Conservation (phyloP, 23 tunicate species). For the Styela clava region DNA sequence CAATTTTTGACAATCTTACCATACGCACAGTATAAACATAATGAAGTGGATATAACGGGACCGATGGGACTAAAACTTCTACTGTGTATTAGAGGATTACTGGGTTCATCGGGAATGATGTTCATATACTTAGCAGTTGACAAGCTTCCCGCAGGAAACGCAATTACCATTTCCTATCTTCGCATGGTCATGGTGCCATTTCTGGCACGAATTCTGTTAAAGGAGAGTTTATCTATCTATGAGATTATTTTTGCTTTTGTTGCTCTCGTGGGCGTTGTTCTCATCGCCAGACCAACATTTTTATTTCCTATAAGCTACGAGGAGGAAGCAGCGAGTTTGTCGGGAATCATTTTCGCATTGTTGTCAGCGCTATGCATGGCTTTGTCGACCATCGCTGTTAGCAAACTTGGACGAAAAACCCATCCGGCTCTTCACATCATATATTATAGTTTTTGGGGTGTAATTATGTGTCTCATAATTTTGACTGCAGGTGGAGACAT, state of each 20-base stretch:
- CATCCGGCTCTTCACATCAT: conserved; percentile 45
- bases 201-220: conserved; percentile 20
- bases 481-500: conserved; percentile 16
- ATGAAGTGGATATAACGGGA: conserved; percentile 37
- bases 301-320: conserved; percentile 28
- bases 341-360: conserved; percentile 40
- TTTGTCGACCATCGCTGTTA: conserved; percentile 16
- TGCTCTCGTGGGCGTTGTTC: conserved; percentile 42
- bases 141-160: conserved; percentile 53
- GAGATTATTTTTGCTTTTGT: conserved; percentile 41
- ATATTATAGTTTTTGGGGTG: conserved; percentile 50
- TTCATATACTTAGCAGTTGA: conserved; percentile 46
- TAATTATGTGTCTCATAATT: conserved; percentile 10
- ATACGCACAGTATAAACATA: conserved; percentile 11
- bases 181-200: conserved; percentile 44
- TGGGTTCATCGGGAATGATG: conserved; percentile 43
- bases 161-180: conserved; percentile 39
- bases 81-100: conserved; percentile 40
- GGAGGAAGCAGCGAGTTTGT: not conserved
- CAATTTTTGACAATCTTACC: conserved; percentile 49
- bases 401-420: conserved; percentile 43
- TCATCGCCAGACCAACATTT: conserved; percentile 56
- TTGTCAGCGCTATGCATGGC: conserved; percentile 29
- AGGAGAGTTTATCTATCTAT: conserved; percentile 36
- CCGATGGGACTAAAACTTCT: conserved; percentile 37